These are phyloP conservation scores for Ammodytes marinus DNA, from an alignment of 2,113 vertebrate genomes.

Conservation along the genomic window DNA sequence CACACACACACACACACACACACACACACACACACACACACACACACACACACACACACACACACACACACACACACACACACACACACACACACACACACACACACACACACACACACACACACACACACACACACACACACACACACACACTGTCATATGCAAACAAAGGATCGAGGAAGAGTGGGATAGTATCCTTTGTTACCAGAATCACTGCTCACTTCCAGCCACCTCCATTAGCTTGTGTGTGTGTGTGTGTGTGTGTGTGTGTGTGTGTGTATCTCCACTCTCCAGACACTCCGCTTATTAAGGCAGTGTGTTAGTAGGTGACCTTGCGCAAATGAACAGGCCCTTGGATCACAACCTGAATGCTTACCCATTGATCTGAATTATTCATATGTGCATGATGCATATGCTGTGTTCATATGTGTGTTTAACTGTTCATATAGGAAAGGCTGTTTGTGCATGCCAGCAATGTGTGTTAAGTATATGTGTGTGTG, in stretches of 20 bases:
- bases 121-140: slow-evolving; percentile 7
- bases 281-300: slow-evolving; percentile 46
- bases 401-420: background rate
- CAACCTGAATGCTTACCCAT: slow-evolving; percentile 13
- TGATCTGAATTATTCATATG: slow-evolving; percentile 65
- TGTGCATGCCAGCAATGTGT: slow-evolving; percentile 2
- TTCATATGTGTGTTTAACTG: slow-evolving; percentile 7
- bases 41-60: too few relatives aligned
- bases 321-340: slow-evolving; percentile 73
- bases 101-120: slow-evolving; percentile 18
- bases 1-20: slow-evolving; percentile 4
- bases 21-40: too few relatives aligned
- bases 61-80: background rate
- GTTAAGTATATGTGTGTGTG: background rate
- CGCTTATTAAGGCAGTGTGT: slow-evolving; percentile 71
- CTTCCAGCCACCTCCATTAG: slow-evolving; percentile 56
- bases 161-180: slow-evolving; percentile 36
- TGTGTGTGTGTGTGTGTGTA: slow-evolving; percentile 30
- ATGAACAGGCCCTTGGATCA: slow-evolving; percentile 39
- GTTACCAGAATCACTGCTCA: slow-evolving; percentile 52
- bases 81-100: slow-evolving; percentile 29
- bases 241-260: slow-evolving; percentile 25
- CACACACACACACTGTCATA: slow-evolving; percentile 20
- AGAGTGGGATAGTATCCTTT: slow-evolving; percentile 48
- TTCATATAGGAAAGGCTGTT: background rate